Base-by-base conservation (phyloP, 2,113 vertebrate species). In the Pygoscelis antarcticus region DNA sequence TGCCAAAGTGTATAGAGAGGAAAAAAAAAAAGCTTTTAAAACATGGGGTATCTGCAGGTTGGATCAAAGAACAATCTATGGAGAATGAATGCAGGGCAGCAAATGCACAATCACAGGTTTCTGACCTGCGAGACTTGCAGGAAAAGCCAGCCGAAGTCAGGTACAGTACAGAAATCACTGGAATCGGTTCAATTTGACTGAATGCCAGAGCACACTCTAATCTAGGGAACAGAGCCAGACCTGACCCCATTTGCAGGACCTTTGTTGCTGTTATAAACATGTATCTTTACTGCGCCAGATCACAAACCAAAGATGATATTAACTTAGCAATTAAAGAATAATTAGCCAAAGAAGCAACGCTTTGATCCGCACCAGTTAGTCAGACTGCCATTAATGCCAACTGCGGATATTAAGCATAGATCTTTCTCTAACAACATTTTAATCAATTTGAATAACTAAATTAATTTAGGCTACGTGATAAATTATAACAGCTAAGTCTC, bases 221-320 rank as follows among this genome's bases (percentile, higher is more conserved):
- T 64, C 57, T 54, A 36, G n/a, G 61, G 64, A 94, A 88, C 40
- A 69, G 57, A 90, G 84, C 83, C 90, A 95, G 93, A 80, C 51
- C 65, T 71, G 91, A 95, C 70, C 82, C 87, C 77, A 62, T 87
- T 58, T 87, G 85, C 89, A 92, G 93, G 87, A 87, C 74, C 52
- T 92, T 74, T 87, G 62, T 66, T 90, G 64, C 61, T 76, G 84
- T 47, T 91, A 84, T 54, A 79, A 93, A 81, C 38, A 36, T 10
- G 27, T 40, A 30, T 81, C 76, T 83, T 89, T 94, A 81, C 61
- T 49, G 36, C 49, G 58, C 36, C 44, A 90, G 80, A 78, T 90
- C 81, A 93, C 47, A 93, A 90, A 93, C 54, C 51, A 64, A 77
- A 89, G n/a, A 77, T 38, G 11, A 26, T 68, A 87, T 60, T 92